Base-by-base conservation (phyloP, 2,797 vertebrate genomes). In the Pygocentrus nattereri region DNA sequence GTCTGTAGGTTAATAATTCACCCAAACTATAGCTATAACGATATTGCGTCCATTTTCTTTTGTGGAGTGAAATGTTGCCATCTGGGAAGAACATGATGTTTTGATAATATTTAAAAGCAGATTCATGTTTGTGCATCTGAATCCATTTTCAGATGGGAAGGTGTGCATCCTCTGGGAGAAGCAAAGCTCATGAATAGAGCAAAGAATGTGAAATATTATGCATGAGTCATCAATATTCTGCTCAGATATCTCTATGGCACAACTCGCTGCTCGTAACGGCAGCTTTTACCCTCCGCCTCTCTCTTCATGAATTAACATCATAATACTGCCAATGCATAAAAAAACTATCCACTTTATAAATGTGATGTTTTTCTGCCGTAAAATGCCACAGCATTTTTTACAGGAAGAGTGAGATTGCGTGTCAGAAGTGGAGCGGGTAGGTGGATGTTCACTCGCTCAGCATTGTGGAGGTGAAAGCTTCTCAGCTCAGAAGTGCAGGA, bases 311-410 rank as follows among this genome's bases (percentile, higher is more conserved):
- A 59, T 59, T 59, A 59, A 59, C 58, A 59, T 25, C 58, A 59
- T 59, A 25, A 59, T n/a, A 59, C 58, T 59, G 58, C 54, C 15
- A 19, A 50, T n/a, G 54, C 54, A 21, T n/a, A n/a, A 58, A 58
- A 58, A 58, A 58, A 58, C 54, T 19, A 16, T n/a, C 8, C 54
- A 6, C 19, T 5, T 21, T 19, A 19, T 6, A 54, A 4, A 19
- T 19, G 54, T n/a, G 21, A 58, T 58, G 54, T 23, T 58, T 58
- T 58, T 58, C 54, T 54, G 54, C 21, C n/a, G 10, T 23, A 44
- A 68, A 67, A 67, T 34, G 64, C 64, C 64, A 67, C 64, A 23
- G 54, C 54, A 58, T 54, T 58, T 56, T 23, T 54, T 44, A 44
- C 6, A 21, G n/a, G 23, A 10, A 10, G 10, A 58, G n/a, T 23